Percentiles rank a stretch among this genome's conserved stretches.
Evolutionary conservation across 2,888 invertebrate species (phyloP).

Genomic region (Polietes domitor): DNA sequence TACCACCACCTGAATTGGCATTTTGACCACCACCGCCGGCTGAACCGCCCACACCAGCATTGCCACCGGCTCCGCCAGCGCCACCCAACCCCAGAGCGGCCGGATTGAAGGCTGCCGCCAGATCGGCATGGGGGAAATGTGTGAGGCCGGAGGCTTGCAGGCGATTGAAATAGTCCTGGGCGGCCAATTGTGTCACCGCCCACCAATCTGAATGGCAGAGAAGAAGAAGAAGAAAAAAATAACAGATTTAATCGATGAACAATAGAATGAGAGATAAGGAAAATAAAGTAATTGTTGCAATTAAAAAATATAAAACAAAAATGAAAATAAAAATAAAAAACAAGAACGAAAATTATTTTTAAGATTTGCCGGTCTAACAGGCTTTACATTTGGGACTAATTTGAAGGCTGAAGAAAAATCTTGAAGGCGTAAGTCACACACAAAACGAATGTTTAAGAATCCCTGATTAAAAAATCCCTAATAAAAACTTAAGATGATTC

Average conservation of each 20-base stretch:
- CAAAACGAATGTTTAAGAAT: too few species aligned
- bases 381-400: too few species aligned
- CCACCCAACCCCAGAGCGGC: slow-evolving; percentile 78
- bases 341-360: neutral
- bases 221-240: neutral
- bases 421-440: too few species aligned
- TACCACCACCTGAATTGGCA: slow-evolving; percentile 71
- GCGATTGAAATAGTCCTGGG: slow-evolving; percentile 92
- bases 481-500: too few species aligned
- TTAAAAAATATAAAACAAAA: neutral
- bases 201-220: slow-evolving; percentile 88
- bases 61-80: slow-evolving; percentile 77
- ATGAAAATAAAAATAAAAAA: neutral
- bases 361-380: too few species aligned
- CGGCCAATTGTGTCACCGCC: slow-evolving; percentile 94
- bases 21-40: slow-evolving; percentile 69
- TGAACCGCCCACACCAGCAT: slow-evolving; percentile 71
- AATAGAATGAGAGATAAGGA: neutral
- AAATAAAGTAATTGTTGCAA: neutral
- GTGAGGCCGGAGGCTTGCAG: slow-evolving; percentile 90
- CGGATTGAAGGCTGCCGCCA: slow-evolving; percentile 83
- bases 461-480: too few species aligned
- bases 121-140: slow-evolving; percentile 86
- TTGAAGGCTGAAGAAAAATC: too few species aligned
- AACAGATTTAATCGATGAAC: neutral